Evolutionary conservation across 2,888 invertebrate genomes (phyloP), one percentile per base, ranked within the genome.

Genomic region (Apamea epomidion): DNA sequence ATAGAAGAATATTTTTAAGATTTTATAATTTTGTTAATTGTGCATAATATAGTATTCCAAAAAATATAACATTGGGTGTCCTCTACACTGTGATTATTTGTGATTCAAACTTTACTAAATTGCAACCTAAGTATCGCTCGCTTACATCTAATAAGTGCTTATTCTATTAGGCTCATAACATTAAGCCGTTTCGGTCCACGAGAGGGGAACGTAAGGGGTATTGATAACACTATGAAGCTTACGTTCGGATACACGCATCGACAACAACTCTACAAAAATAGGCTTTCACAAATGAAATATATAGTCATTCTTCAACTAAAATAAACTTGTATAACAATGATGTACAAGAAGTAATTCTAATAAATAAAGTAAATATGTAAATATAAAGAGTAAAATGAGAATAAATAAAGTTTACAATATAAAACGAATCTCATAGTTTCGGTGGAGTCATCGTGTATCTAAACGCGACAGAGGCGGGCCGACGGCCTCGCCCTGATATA

Each of bases 131-230:
- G 92, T 86, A 89, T 91, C 89, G 92, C 91, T 93, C 89, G 91
- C 95, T 95, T 96, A 96, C 76, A 87, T 86, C 94, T 95, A 86
- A 86, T 81, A 90, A 89, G 94, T 95, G 94, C 94, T 95, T 95
- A 90, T 79, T 91, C 91, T 91, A 93, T 90, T 93, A 94, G 94
- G 94, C 94, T 92, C 90, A 70, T 91, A 82, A 91, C 70, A 87
- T 89, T 92, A 93, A 94, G 95, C 95, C 94, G 91, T 92, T 94
- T 93, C 90, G 93, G 94, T 95, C 93, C 94, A 94, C 93, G 86
- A 92, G 89, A 90, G 80, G 91, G 85, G 88, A 92, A 92, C 90
- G 88, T 94, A 92, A 91, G 83, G 92, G 83, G 93, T 94, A 94
- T 89, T 91, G 88, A 91, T 92, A 89, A 92, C 86, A 89, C 91